Evolutionary conservation across 2,113 vertebrate genomes (phyloP), one percentile per base, ranked within the genome.

Genomic region (Anoplopoma fimbria): DNA sequence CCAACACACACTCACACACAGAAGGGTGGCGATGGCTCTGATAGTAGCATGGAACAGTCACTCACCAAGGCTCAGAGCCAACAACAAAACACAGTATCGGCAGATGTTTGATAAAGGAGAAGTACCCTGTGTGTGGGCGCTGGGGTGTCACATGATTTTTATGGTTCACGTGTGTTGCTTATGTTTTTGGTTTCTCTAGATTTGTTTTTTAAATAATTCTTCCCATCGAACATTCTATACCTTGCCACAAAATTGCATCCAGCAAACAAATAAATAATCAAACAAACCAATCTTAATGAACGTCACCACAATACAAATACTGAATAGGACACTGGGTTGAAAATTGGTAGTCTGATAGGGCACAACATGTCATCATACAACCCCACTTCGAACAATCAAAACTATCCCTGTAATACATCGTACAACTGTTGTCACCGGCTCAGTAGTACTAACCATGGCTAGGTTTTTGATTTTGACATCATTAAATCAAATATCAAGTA

Each of bases 11-110:
- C 75, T 45, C 77, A 29, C 45, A 60, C 55, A 65, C 38, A 58
- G n/a, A n/a, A 38, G 21, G 36, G 55, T 29, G 69, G 10, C 58
- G 82, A 90, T 82, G 67, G 77, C 61, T 42, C 71, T 81, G 82
- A 91, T 86, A 84, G 81, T 4, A 71, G 62, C 33, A 40, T 8
- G 71, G 62, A 88, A 80, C 82, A 77, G 76, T 92, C 88, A 71
- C 53, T 89, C 78, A 89, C 2, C 72, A 17, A 23, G 25, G 60
- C 25, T 40, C 10, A 40, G 40, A 75, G 85, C 77, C 75, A 63
- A 69, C 64, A 90, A 64, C 23, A 49, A 40, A 58, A 60, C 67
- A 58, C 27, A 65, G 77, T 8, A 23, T 17, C 45, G 83, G 83
- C 87, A 87, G 81, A 83, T 92, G 87, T 85, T 83, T 85, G 80